A percentile compares a stretch with the other conserved stretches of the same genome.
Conservation (phyloP, 2,113 vertebrate species). For the Phasianus colchicus region DNA sequence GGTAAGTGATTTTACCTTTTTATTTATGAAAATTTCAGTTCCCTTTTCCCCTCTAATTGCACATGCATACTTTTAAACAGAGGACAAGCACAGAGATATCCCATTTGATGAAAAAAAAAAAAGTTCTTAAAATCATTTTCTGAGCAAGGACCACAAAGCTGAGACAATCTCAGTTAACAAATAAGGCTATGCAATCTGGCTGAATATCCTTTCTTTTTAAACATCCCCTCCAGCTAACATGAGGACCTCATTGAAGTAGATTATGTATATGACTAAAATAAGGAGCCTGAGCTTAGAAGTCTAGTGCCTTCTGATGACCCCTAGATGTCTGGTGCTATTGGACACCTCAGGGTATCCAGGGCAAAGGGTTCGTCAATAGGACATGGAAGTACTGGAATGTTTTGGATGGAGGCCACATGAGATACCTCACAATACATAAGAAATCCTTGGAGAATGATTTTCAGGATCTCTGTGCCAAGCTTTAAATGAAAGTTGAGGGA, state of each 20-base stretch:
- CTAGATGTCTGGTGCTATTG: not conserved
- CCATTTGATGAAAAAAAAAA: not conserved
- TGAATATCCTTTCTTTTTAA: not conserved
- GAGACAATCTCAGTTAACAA: not conserved
- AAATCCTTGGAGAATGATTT: not conserved
- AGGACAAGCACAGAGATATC: not conserved
- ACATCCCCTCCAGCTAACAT: not conserved
- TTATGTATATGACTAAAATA: fast-evolving
- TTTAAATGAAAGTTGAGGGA: not conserved
- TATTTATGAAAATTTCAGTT: not conserved
- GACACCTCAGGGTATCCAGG: not conserved
- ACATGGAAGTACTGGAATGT: not conserved
- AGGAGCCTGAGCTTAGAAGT: not conserved
- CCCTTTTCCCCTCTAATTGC: not conserved
- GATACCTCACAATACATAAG: not conserved
- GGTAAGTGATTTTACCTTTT: not conserved
- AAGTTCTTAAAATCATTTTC: not conserved
- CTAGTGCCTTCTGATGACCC: not conserved
- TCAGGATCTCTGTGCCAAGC: not conserved
- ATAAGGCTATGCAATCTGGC: not conserved
- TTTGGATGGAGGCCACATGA: not conserved
- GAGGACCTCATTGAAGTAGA: not conserved
- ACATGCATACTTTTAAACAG: not conserved
- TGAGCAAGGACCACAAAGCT: not conserved
- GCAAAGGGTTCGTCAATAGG: not conserved